These are phyloP conservation scores for Chiroxiphia lanceolata DNA, from an alignment of 2,797 vertebrate genomes.

Conservation along the genomic window DNA sequence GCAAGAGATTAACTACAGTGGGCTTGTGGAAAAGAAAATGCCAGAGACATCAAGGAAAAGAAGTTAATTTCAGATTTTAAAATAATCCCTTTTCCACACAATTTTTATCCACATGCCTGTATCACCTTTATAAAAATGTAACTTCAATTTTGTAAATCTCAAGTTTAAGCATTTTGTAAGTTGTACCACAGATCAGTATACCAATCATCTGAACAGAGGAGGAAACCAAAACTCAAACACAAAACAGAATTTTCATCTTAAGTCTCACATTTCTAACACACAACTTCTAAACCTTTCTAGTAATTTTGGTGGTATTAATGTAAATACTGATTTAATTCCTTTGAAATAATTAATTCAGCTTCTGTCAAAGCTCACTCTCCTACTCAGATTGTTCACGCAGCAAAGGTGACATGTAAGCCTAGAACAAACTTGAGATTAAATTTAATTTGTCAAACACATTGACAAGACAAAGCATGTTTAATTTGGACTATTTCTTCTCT, in stretches of 20 bases:
- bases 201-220: not conserved
- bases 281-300: not conserved
- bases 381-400: not conserved
- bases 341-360: conserved; percentile 32
- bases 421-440: conserved; percentile 28
- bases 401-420: conserved; percentile 1
- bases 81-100: not conserved
- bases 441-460: conserved; percentile 19
- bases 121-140: not conserved
- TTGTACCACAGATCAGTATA: not conserved
- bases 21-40: not conserved
- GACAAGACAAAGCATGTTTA: conserved; percentile 37
- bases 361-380: conserved; percentile 16
- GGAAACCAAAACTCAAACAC: not conserved
- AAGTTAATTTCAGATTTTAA: not conserved
- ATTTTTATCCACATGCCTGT: not conserved
- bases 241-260: not conserved
- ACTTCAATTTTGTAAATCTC: not conserved
- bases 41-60: not conserved
- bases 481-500: not conserved
- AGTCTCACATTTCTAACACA: not conserved
- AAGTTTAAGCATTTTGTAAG: not conserved
- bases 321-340: conserved; percentile 9
- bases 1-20: not conserved
- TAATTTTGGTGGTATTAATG: not conserved